Conservation (phyloP, 2,888 invertebrate species). For the Papilio protenor region DNA sequence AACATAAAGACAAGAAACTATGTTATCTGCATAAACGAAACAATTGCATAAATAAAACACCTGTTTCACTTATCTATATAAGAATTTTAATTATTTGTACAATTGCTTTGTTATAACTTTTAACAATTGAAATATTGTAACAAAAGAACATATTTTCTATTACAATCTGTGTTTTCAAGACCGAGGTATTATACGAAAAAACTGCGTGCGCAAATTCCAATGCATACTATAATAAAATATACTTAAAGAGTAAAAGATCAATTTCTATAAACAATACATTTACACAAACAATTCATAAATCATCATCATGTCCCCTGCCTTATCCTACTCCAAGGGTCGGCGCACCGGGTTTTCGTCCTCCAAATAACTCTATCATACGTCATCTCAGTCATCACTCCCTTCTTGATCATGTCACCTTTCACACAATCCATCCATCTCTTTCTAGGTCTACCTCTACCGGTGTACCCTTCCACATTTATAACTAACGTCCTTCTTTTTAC, state of each 20-base stretch:
- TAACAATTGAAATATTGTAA: slow-evolving; percentile 11
- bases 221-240: not conserved
- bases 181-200: not conserved
- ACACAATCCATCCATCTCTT: no score
- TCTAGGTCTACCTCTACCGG: no score
- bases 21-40: slow-evolving; percentile 12
- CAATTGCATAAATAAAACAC: slow-evolving; percentile 14
- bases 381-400: no score
- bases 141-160: not conserved
- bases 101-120: slow-evolving; percentile 16
- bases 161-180: not conserved
- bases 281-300: no score
- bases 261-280: no score
- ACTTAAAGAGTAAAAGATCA: not conserved
- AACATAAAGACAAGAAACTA: not conserved
- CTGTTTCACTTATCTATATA: slow-evolving; percentile 12
- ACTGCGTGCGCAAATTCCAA: not conserved
- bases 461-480: no score
- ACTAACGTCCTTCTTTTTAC: no score
- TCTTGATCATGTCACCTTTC: no score
- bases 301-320: no score
- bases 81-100: slow-evolving; percentile 23
- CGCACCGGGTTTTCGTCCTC: no score
- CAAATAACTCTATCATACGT: no score
- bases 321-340: no score